Percentiles rank a stretch among this genome's conserved stretches.
Evolutionary conservation across 2,113 vertebrate species (phyloP).

Genomic region (Mohoua ochrocephala): DNA sequence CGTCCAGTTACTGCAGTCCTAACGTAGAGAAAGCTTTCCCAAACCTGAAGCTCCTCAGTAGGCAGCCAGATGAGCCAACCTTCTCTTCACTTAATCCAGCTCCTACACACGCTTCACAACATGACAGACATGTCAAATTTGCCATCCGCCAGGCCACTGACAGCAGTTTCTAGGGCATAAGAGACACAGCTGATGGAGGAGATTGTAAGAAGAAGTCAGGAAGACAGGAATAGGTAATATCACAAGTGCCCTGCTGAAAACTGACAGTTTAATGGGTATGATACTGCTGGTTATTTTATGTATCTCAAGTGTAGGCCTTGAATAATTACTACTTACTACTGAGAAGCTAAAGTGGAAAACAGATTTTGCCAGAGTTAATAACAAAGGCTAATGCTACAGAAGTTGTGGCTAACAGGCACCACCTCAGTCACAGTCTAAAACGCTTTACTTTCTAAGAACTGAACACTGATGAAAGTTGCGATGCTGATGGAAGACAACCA

Average conservation of each 20-base stretch:
- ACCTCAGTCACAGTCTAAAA: background rate
- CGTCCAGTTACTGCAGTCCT: constrained; percentile 7
- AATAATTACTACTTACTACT: constrained; percentile 15
- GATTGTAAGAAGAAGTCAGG: background rate
- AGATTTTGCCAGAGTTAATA: background rate
- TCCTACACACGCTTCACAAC: background rate
- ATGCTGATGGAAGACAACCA: background rate
- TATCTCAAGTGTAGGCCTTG: background rate
- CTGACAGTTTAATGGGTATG: constrained; percentile 24
- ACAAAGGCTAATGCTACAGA: background rate
- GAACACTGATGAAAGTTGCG: background rate
- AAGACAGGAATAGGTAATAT: constrained; percentile 16
- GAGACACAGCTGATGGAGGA: constrained; percentile 5
- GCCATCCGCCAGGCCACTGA: background rate
- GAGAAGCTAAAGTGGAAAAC: background rate
- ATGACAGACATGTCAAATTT: constrained; percentile 13
- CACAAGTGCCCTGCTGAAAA: constrained; percentile 4
- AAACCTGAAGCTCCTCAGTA: background rate
- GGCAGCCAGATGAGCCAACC: background rate
- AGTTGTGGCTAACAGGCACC: background rate
- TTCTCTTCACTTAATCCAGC: constrained; percentile 16
- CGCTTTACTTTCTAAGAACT: background rate
- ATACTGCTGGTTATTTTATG: background rate
- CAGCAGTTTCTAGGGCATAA: constrained; percentile 6
- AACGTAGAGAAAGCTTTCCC: background rate